Percentiles rank a stretch among this genome's conserved stretches.
These are phyloP conservation scores for Spatula versicolor DNA, from an alignment of 2,797 vertebrate genomes.

Conservation along the genomic window DNA sequence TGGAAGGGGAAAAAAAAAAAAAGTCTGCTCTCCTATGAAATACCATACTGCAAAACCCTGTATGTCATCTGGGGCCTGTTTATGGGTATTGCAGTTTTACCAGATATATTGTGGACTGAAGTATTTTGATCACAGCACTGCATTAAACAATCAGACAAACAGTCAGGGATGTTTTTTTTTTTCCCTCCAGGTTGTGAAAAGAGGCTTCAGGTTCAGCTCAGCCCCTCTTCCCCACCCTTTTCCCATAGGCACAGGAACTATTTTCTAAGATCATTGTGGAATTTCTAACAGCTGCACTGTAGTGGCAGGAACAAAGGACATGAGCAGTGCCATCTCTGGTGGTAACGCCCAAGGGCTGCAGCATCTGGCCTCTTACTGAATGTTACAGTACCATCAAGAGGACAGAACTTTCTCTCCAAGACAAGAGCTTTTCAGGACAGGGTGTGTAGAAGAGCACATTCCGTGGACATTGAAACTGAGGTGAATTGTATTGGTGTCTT, in stretches of 20 bases:
- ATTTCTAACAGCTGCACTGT: not conserved
- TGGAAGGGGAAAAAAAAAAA: not conserved
- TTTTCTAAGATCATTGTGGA: not conserved
- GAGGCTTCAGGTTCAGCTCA: not conserved
- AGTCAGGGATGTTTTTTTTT: not conserved
- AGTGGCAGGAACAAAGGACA: not conserved
- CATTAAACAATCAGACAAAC: not conserved
- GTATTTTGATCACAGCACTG: not conserved
- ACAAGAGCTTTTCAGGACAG: not conserved
- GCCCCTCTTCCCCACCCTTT: not conserved
- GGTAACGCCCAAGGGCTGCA: not conserved
- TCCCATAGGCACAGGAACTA: not conserved
- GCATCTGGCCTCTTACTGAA: not conserved
- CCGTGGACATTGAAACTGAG: not conserved
- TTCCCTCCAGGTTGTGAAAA: not conserved
- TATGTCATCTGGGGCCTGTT: not conserved
- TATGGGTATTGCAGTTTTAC: not conserved
- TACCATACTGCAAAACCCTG: not conserved
- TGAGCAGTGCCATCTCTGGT: not conserved
- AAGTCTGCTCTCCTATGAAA: not conserved
- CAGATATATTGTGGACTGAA: not conserved
- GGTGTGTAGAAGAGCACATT: not conserved
- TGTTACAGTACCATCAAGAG: not conserved
- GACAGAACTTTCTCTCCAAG: not conserved
- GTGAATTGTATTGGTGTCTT: rapidly evolving